A percentile compares a stretch with the other conserved stretches of the same genome.
These are phyloP conservation scores for Spongilla lacustris DNA, from an alignment of 37 sponge, comb jelly and placozoan genomes.

Conservation along the genomic window DNA sequence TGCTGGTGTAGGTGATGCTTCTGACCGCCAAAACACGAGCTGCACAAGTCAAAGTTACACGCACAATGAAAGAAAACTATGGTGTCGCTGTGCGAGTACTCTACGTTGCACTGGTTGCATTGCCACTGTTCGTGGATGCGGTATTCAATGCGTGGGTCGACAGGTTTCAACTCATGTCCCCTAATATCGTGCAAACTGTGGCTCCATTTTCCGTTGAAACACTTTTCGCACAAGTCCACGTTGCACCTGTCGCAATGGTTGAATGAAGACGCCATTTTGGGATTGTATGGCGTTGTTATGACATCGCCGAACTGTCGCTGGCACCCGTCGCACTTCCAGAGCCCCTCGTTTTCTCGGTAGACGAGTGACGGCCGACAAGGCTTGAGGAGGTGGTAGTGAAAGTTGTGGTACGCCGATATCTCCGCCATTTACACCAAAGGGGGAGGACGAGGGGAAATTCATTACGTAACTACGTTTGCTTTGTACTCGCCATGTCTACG, in stretches of 20 bases:
- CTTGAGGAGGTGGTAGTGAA: constrained; percentile 61
- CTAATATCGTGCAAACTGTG: constrained; percentile 44
- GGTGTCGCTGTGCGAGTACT: background rate
- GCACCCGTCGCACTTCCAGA: constrained; percentile 74
- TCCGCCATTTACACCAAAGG: background rate
- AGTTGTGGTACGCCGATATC: constrained; percentile 17
- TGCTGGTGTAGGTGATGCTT: constrained; percentile 72
- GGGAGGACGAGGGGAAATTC: background rate
- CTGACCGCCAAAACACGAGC: constrained; percentile 44
- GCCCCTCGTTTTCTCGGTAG: constrained; percentile 50
- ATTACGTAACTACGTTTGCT: too few relatives aligned
- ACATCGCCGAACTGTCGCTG: constrained; percentile 10
- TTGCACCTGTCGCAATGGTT: constrained; percentile 55
- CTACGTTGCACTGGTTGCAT: constrained; percentile 54
- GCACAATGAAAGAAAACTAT: constrained; percentile 31
- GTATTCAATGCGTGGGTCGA: constrained; percentile 58
- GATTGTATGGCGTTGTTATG: background rate
- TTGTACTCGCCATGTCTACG: background rate
- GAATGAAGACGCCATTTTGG: background rate
- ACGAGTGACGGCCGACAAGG: constrained; percentile 20
- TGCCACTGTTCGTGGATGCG: constrained; percentile 30
- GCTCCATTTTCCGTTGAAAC: constrained; percentile 35
- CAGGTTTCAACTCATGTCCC: constrained; percentile 56
- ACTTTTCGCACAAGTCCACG: constrained; percentile 57
- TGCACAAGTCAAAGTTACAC: constrained; percentile 56